phyloP scores from a whole-genome alignment of 2,888 invertebrate genomes.

The Oconnorella tubifera region DNA sequence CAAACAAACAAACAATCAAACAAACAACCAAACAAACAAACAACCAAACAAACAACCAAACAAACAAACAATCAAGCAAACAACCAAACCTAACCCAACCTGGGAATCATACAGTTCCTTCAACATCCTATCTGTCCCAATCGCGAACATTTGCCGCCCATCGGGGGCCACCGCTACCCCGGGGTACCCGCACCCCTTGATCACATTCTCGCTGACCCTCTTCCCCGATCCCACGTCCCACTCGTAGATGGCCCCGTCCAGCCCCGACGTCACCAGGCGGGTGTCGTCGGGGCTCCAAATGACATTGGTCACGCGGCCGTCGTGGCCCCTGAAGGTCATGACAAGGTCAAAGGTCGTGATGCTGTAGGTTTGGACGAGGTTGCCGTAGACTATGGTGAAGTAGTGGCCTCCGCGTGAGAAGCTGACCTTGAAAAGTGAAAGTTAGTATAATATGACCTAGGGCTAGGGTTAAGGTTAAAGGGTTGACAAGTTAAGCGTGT shows the following conservation, averaged over 20 bases:
- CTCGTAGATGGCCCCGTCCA: constrained; percentile 85
- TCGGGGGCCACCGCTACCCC: constrained; percentile 64
- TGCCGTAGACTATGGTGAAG: constrained; percentile 82
- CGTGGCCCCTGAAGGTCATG: constrained; percentile 68
- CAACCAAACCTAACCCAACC: too few relatives aligned
- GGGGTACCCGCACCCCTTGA: constrained; percentile 73
- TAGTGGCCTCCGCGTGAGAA: constrained; percentile 83
- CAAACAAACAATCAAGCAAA: too few relatives aligned
- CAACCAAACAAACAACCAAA: too few relatives aligned
- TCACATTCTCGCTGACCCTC: constrained; percentile 74
- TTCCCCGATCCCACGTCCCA: constrained; percentile 68
- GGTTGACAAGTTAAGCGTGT: too few relatives aligned
- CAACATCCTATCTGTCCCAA: constrained; percentile 69
- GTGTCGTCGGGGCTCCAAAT: constrained; percentile 74
- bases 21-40: background rate
- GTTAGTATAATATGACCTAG: constrained; percentile 35
- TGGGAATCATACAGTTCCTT: constrained; percentile 60
- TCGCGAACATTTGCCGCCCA: constrained; percentile 67
- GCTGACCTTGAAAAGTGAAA: constrained; percentile 58
- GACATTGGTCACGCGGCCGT: constrained; percentile 59
- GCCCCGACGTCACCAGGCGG: constrained; percentile 78
- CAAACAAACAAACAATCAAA: background rate
- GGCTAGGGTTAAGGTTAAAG: too few relatives aligned
- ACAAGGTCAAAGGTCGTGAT: constrained; percentile 75
- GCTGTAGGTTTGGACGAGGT: constrained; percentile 78